A percentile compares a stretch with the other conserved stretches of the same genome.
These are phyloP conservation scores for Cephus rjabovi DNA, from an alignment of 2,888 invertebrate species.

Conservation along the genomic window DNA sequence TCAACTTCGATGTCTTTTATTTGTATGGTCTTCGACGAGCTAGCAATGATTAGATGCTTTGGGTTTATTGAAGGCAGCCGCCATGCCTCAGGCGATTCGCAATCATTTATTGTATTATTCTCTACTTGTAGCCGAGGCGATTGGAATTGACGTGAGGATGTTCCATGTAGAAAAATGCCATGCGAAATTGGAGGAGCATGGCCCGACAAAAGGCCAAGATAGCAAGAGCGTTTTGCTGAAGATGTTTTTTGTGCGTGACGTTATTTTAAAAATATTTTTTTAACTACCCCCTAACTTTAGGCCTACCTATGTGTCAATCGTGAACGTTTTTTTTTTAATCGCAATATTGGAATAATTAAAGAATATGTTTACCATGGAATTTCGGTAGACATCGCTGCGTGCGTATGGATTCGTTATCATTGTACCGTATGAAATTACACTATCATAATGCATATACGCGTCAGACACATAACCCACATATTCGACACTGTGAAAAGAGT, in stretches of 20 bases:
- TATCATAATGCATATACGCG: background rate
- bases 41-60: background rate
- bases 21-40: background rate
- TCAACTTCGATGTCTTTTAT: background rate
- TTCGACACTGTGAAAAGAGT: background rate
- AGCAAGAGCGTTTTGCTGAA: background rate
- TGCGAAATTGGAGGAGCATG: no score
- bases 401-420: background rate
- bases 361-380: background rate
- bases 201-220: no score
- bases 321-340: background rate
- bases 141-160: constrained; percentile 10
- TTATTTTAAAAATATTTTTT: constrained; percentile 23
- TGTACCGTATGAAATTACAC: background rate
- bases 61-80: background rate
- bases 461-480: no score
- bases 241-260: constrained; percentile 7
- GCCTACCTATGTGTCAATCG: constrained; percentile 17
- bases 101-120: constrained; percentile 10
- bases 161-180: background rate
- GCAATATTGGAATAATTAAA: background rate
- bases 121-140: constrained; percentile 6
- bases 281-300: constrained; percentile 23
- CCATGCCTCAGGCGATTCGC: constrained; percentile 13
- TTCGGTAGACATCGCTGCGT: no score